These are phyloP conservation scores for Lepus americanus DNA, from an alignment of 2,113 vertebrate genomes.

Conservation along the genomic window DNA sequence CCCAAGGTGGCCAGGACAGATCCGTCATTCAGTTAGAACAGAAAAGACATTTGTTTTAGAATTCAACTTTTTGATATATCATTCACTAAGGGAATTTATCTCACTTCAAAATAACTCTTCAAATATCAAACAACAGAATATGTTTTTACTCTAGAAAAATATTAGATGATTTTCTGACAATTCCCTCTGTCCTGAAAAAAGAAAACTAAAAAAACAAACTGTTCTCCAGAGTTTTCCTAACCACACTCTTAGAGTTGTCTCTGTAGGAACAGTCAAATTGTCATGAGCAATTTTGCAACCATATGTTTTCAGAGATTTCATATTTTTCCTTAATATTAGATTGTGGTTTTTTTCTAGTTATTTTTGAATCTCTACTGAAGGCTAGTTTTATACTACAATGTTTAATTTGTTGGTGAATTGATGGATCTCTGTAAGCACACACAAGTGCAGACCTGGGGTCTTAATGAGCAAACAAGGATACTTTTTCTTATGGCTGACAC, in stretches of 20 bases:
- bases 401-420: conserved; percentile 6
- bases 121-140: conserved; percentile 38
- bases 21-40: conserved; percentile 48
- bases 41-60: conserved; percentile 69
- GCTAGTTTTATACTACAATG: background rate
- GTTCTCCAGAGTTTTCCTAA: conserved; percentile 7
- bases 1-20: conserved; percentile 10
- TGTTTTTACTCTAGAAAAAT: background rate
- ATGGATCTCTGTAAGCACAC: background rate
- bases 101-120: conserved; percentile 56
- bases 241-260: background rate
- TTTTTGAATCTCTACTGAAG: background rate
- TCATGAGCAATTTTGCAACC: background rate
- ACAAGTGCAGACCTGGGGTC: background rate
- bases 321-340: background rate
- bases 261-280: background rate
- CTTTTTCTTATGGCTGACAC: background rate
- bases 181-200: background rate
- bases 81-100: conserved; percentile 67
- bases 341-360: background rate
- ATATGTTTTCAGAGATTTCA: background rate
- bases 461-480: background rate
- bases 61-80: conserved; percentile 73
- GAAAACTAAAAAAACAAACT: background rate
- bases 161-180: conserved; percentile 52